Conservation (phyloP, 1,140 invertebrate genomes). For the Drosophila lowei region DNA sequence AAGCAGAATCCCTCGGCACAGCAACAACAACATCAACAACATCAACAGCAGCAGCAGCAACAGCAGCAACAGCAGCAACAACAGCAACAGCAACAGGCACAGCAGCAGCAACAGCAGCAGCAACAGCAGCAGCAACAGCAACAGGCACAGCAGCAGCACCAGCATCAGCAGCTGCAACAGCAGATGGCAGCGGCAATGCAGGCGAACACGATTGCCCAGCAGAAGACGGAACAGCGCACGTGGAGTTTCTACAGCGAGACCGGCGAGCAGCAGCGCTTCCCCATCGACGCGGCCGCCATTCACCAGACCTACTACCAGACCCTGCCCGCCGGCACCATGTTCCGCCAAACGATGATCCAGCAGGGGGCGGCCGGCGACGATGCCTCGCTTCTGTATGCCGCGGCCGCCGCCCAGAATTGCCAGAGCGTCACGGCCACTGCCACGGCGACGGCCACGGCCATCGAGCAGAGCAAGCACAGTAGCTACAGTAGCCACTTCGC, state of each 20-base stretch:
- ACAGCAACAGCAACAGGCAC: constrained; percentile 35
- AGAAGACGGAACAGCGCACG: constrained; percentile 78
- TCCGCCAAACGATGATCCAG: constrained; percentile 82
- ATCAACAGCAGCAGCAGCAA: constrained; percentile 24
- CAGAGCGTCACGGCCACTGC: constrained; percentile 69
- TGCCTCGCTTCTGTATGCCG: constrained; percentile 73
- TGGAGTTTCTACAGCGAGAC: constrained; percentile 81
- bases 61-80: constrained; percentile 31
- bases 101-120: constrained; percentile 40
- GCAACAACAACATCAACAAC: constrained; percentile 28
- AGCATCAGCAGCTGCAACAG: constrained; percentile 66
- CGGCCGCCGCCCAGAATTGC: constrained; percentile 72
- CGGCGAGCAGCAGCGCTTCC: constrained; percentile 73
- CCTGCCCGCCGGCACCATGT: constrained; percentile 82
- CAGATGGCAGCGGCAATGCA: constrained; percentile 57
- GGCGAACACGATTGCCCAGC: constrained; percentile 64
- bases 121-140: constrained; percentile 24
- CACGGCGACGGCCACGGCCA: constrained; percentile 54
- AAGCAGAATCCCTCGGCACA: constrained; percentile 76
- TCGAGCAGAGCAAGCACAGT: constrained; percentile 79
- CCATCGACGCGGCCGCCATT: constrained; percentile 70
- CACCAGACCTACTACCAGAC: constrained; percentile 84
- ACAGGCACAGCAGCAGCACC: constrained; percentile 49
- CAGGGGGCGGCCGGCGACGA: constrained; percentile 58
- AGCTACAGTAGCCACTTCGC: constrained; percentile 78